Conservation (phyloP, 1,140 invertebrate species). For the Cotesia glomerata region DNA sequence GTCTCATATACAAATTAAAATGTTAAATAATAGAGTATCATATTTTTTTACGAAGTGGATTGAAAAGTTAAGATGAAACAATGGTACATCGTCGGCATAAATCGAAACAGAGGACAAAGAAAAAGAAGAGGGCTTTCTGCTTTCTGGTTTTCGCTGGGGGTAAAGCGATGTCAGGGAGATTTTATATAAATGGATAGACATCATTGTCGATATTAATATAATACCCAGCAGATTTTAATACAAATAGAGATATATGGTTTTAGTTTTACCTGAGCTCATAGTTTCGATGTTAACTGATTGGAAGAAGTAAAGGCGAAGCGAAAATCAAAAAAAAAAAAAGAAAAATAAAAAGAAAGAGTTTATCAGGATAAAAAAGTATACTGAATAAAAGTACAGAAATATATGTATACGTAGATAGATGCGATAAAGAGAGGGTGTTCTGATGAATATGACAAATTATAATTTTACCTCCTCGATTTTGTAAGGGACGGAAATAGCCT, state of each 20-base stretch:
- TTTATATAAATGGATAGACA: conserved; percentile 39
- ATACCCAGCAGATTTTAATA: conserved; percentile 41
- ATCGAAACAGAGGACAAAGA: background rate
- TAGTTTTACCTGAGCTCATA: conserved; percentile 29
- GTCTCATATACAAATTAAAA: no score
- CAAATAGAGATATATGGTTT: conserved; percentile 44
- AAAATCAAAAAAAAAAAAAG: background rate
- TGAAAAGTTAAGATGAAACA: background rate
- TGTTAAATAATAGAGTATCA: no score
- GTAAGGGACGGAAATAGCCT: background rate
- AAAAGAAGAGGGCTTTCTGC: background rate
- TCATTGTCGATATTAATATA: conserved; percentile 23
- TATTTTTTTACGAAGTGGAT: background rate
- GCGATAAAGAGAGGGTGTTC: background rate
- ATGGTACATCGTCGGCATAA: background rate
- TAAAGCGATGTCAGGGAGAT: conserved; percentile 24
- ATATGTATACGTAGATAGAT: no score
- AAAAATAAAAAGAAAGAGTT: background rate
- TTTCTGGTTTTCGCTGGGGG: background rate
- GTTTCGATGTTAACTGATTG: conserved; percentile 34
- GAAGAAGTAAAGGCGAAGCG: background rate
- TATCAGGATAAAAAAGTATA: background rate
- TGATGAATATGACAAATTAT: conserved; percentile 52
- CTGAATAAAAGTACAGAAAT: background rate
- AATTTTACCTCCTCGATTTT: conserved; percentile 38